These are phyloP conservation scores for Phaedon cochleariae DNA, from an alignment of 2,888 invertebrate species.

Conservation along the genomic window DNA sequence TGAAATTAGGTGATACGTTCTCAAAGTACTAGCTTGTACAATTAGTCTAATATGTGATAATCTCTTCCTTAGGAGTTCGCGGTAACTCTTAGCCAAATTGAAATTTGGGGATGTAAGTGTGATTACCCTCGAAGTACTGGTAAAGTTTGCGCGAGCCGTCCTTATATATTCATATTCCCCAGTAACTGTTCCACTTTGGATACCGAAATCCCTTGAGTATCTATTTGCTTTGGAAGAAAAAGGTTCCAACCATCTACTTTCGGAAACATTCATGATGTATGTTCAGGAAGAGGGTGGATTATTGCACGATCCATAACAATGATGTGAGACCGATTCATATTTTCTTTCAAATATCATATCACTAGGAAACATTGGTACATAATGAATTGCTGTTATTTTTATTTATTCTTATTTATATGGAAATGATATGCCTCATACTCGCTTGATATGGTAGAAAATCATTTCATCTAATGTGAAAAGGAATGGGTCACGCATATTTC, in stretches of 20 bases:
- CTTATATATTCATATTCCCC: conserved; percentile 41
- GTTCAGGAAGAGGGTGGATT: too few relatives aligned
- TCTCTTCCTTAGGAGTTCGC: conserved; percentile 44
- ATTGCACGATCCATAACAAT: too few relatives aligned
- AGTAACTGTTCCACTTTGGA: conserved; percentile 20
- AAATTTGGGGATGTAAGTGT: conserved; percentile 46
- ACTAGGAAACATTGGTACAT: too few relatives aligned
- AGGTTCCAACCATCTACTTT: not conserved
- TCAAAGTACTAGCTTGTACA: conserved; percentile 22
- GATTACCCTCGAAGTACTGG: conserved; percentile 44
- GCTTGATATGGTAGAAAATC: too few relatives aligned
- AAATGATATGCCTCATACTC: too few relatives aligned
- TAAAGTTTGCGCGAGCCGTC: conserved; percentile 41
- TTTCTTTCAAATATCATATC: too few relatives aligned
- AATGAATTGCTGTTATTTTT: too few relatives aligned
- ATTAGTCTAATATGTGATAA: conserved; percentile 45
- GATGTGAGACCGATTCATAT: too few relatives aligned
- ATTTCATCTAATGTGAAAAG: too few relatives aligned
- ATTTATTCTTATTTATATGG: too few relatives aligned
- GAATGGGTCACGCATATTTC: too few relatives aligned
- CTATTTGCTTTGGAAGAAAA: conserved; percentile 6
- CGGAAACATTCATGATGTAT: not conserved
- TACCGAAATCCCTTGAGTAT: conserved; percentile 20
- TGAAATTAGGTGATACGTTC: conserved; percentile 27
- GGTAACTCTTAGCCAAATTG: conserved; percentile 47